Conservation (phyloP, 1,140 invertebrate genomes). For the Himalopsyche phryganea region DNA sequence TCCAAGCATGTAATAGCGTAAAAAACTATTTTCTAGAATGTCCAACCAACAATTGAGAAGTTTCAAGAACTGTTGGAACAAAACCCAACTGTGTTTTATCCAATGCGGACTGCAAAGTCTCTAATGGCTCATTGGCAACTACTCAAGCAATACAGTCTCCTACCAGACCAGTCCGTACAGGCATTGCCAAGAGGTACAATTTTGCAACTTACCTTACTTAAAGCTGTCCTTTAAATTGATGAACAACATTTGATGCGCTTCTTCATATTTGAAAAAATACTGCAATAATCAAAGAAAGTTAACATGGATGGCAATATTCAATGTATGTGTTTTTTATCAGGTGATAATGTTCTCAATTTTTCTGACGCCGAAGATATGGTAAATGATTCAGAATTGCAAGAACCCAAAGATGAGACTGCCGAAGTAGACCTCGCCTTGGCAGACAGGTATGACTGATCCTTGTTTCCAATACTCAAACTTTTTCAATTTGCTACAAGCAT, state of each 20-base stretch:
- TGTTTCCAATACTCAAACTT: no score
- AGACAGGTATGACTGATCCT: conserved; percentile 55
- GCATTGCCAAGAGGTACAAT: conserved; percentile 54
- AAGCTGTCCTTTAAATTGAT: no score
- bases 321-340: conserved; percentile 34
- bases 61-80: conserved; percentile 87
- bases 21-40: conserved; percentile 31
- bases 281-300: no score
- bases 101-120: conserved; percentile 79
- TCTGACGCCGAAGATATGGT: conserved; percentile 90
- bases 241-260: no score
- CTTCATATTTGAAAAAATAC: no score
- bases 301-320: no score
- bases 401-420: conserved; percentile 73
- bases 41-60: conserved; percentile 64
- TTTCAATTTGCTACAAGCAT: no score
- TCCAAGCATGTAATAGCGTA: no score
- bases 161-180: conserved; percentile 84
- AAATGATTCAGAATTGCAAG: conserved; percentile 77
- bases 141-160: conserved; percentile 88
- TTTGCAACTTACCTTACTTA: no score
- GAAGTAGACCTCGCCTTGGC: conserved; percentile 63
- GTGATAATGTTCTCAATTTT: conserved; percentile 75
- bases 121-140: conserved; percentile 87
- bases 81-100: conserved; percentile 83